Evolutionary conservation across 2,113 vertebrate genomes (phyloP), one percentile per base, ranked within the genome.

Genomic region (Rhea pennata): DNA sequence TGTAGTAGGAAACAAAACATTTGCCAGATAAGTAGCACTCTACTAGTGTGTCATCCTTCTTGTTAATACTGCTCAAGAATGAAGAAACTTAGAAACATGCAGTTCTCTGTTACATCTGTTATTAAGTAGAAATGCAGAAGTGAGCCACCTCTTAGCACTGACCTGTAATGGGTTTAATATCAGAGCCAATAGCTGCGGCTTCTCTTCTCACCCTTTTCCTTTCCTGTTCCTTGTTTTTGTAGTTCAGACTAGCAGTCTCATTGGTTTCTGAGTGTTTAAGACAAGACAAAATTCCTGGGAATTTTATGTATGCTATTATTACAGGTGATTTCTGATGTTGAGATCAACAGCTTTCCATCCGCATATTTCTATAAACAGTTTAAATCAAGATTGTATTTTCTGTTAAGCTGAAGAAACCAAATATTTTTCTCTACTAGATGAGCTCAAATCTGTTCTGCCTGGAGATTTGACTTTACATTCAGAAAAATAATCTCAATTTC

Each of bases 381-480:
- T 31, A 64, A 76, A 3, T 24, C 33, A 65, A 44, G 90, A 65
- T 19, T 5, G 0, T 26, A 1, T 2, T 54, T 74, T 66, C 69
- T 62, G 40, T 54, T 36, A 48, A 61, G 21, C 54, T 92, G 59
- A 15, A 77, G 56, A 87, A n/a, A 0, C 0, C 1, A 14, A 0
- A 8, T 8, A 33, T 1, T 8, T 77, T 80, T 76, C 46, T 88
- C 1, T 0, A 2, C 66, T 44, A 44, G 17, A 86, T 59, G 56
- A 75, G 29, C 15, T 62, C 19, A 46, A 23, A 64, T 53, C 44
- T 4, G 3, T 72, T 88, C 29, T 76, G 11, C 9, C 6, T 70
- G 33, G 21, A 78, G n/a, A 31, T 70, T 48, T 51, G 54, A 81
- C 51, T 67, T 48, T 79, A 16, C 36, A 39, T 51, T 69, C 10